Conservation (phyloP, 1,140 invertebrate species). For the Ceratoteleas bidentatus region DNA sequence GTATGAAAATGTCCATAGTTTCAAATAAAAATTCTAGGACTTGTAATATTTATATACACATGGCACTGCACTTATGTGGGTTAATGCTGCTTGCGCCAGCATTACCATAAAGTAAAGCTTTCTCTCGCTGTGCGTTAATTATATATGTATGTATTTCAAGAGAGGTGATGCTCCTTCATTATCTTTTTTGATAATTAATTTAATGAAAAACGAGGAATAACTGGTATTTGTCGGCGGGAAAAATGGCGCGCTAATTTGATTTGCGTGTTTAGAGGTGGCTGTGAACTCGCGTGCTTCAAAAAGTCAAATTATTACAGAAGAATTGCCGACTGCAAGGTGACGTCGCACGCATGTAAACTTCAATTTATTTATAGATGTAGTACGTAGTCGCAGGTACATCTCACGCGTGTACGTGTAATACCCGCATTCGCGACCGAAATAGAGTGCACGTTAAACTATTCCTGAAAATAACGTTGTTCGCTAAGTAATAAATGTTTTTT, state of each 20-base stretch:
- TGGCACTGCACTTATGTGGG: no score
- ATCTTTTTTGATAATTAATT: conserved; percentile 32
- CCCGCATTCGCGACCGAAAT: conserved; percentile 43
- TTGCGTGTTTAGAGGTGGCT: conserved; percentile 15
- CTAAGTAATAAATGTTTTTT: conserved; percentile 24
- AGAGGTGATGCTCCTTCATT: no score
- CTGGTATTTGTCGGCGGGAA: conserved; percentile 23
- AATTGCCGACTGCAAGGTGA: conserved; percentile 53
- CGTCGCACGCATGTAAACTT: conserved; percentile 56
- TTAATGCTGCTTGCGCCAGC: no score
- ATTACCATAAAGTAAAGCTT: no score
- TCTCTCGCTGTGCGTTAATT: no score
- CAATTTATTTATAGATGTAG: conserved; percentile 54
- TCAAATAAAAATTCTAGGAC: no score
- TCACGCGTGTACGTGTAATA: conserved; percentile 19
- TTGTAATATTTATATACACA: no score
- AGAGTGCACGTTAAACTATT: conserved; percentile 56
- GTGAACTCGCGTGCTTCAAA: conserved; percentile 34
- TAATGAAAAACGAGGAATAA: conserved; percentile 32
- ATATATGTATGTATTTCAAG: no score
- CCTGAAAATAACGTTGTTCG: conserved; percentile 55
- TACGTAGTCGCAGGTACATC: conserved; percentile 45
- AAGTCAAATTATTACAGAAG: conserved; percentile 53
- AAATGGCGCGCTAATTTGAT: conserved; percentile 20
- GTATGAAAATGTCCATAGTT: no score